Base-by-base conservation (phyloP, 2,888 invertebrate species). In the Geotrupes spiniger region DNA sequence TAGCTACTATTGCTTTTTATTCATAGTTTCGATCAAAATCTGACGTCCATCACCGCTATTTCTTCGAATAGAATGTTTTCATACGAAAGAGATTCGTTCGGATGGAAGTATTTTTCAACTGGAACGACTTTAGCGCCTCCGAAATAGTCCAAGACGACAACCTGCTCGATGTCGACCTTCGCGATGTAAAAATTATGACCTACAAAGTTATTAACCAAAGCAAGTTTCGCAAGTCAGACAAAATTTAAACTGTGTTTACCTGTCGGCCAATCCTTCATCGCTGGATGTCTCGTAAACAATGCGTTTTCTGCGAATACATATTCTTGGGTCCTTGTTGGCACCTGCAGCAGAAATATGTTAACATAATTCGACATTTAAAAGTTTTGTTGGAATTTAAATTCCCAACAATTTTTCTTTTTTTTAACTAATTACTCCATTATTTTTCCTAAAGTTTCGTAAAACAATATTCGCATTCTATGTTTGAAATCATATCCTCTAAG, bases 161-260 rank as follows among this genome's bases (percentile, higher is more conserved):
- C 85, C 59, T 86, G 80, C 25, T 76, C 74, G 38, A 92, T 87
- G 56, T 85, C 78, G 63, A 92, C 59, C 72, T 89, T 88, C 1
- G 87, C 87, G 27, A 92, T 81, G 63, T 84, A 89, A 76, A 89
- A 92, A 12, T 78, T 68, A 70, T 92, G 90, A 64, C 81, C 89
- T 89, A 72, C n/a, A 78, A 76, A 58, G n/a, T n/a, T n/a, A n/a
- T n/a, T n/a, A n/a, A n/a, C n/a, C n/a, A n/a, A n/a, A n/a, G n/a
- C n/a, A n/a, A n/a, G n/a, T n/a, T 21, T 4, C 6, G 6, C 3
- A 21, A 21, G 21, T 21, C 6, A 21, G 21, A 21, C 21, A 21
- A 21, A 21, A 21, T 3, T 21, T 21, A 21, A 21, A 21, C 21
- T 21, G 21, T 3, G 2, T 65, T 63, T 67, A 83, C 83, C 79